phyloP scores from a whole-genome alignment of 2,797 vertebrate genomes.

The Anguilla obscura region DNA sequence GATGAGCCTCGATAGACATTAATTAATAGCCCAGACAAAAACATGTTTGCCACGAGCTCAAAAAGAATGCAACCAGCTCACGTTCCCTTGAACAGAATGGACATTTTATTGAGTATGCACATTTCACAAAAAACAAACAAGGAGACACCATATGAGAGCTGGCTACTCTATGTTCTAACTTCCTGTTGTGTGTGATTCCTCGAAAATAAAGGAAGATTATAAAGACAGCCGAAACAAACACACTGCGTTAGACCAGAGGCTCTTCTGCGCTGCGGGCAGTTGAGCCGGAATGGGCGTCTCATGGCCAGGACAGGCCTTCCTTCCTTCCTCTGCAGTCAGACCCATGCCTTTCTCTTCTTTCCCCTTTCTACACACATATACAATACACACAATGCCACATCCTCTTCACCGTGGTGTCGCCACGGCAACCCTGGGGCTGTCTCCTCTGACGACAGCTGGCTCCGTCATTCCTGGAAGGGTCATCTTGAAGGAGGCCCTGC shows the following conservation, averaged over 20 bases:
- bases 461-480: conserved; percentile 18
- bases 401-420: conserved; percentile 46
- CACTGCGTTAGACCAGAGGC: neutral
- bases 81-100: neutral
- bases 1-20: neutral
- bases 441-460: conserved; percentile 35
- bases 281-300: neutral
- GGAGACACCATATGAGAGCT: neutral
- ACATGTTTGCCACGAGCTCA: neutral
- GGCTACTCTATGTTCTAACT: neutral
- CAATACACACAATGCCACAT: conserved; percentile 29
- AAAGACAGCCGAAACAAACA: neutral
- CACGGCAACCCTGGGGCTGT: conserved; percentile 51
- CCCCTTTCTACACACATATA: conserved; percentile 27
- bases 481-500: neutral
- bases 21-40: conserved; percentile 18
- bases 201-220: neutral
- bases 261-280: neutral
- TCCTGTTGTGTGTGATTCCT: neutral
- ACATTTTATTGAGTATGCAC: neutral
- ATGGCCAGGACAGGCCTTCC: conserved; percentile 14
- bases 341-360: neutral
- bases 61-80: neutral
- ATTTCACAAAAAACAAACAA: neutral
- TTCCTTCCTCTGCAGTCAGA: conserved; percentile 21